A percentile compares a stretch with the other conserved stretches of the same genome.
Conservation (phyloP, 2,797 vertebrate species). For the Parauchenoglanis ngamensis region DNA sequence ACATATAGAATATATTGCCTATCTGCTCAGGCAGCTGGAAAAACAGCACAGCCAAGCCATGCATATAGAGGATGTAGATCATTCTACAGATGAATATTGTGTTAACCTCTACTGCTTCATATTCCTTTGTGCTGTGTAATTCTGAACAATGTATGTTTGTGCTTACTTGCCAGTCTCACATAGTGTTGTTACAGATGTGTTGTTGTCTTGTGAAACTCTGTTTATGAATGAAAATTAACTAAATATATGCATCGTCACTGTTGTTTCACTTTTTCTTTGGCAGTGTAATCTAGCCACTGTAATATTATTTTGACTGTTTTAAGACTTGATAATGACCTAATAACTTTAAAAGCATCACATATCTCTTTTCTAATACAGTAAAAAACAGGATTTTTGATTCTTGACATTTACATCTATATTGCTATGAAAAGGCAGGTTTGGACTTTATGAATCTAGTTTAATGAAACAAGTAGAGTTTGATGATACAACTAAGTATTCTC, state of each 20-base stretch:
- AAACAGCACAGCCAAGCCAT: background rate
- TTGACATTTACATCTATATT: background rate
- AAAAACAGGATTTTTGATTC: background rate
- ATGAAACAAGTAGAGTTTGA: background rate
- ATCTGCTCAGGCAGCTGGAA: conserved; percentile 6
- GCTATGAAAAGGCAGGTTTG: background rate
- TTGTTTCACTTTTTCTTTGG: background rate
- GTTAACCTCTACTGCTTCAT: conserved; percentile 18
- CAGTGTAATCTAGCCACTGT: conserved; percentile 10
- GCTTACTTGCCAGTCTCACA: conserved; percentile 18
- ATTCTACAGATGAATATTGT: conserved; percentile 30
- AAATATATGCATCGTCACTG: background rate
- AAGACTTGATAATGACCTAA: background rate
- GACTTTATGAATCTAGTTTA: background rate
- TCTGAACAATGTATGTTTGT: conserved; percentile 33
- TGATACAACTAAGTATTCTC: background rate
- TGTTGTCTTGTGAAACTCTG: conserved; percentile 2
- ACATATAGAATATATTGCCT: conserved; percentile 5
- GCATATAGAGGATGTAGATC: conserved; percentile 7
- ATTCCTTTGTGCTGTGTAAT: conserved; percentile 29
- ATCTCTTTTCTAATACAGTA: conserved; percentile 11
- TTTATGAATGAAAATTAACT: background rate
- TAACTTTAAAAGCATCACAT: background rate
- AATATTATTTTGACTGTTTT: background rate
- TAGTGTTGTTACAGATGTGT: background rate